Evolutionary conservation across 1,140 invertebrate genomes (phyloP).

Genomic region (Nasonia longicornis): DNA sequence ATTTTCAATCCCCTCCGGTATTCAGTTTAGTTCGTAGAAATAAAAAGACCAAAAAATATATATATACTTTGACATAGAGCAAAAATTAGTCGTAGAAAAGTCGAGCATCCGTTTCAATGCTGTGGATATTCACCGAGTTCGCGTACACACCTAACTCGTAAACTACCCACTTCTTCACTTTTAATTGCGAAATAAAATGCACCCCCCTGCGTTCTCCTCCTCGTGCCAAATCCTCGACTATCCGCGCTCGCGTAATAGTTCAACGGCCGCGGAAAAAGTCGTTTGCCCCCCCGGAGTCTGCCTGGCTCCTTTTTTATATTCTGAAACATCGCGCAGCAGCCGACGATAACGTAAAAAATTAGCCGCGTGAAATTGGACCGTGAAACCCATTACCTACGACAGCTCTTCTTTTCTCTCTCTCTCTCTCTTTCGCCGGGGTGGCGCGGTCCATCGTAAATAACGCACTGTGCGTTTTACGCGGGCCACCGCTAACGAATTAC

Average conservation of each 20-base stretch:
- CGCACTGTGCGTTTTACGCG: conserved; percentile 6
- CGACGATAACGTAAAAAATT: conserved; percentile 46
- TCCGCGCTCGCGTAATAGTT: neutral
- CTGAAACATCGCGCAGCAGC: conserved; percentile 35
- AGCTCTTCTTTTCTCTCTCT: conserved; percentile 6
- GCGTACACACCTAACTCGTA: neutral
- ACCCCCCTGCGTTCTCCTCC: neutral
- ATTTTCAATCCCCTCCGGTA: neutral
- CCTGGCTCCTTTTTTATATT: conserved; percentile 44
- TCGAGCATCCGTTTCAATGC: neutral
- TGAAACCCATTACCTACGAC: conserved; percentile 17
- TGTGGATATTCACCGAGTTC: neutral
- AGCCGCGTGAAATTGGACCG: conserved; percentile 20
- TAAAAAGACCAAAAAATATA: neutral
- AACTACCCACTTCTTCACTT: neutral
- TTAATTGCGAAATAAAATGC: neutral
- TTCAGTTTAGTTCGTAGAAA: neutral
- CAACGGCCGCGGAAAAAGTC: neutral
- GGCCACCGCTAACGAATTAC: conserved; percentile 48
- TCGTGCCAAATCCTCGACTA: neutral
- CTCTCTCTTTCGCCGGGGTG: neutral
- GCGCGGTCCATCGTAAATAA: conserved; percentile 43
- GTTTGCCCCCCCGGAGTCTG: neutral
- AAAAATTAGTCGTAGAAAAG: no score
- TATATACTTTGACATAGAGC: neutral